A percentile compares a stretch with the other conserved stretches of the same genome.
phyloP scores from a whole-genome alignment of 2,888 invertebrate genomes.

The Leucophenga montana region DNA sequence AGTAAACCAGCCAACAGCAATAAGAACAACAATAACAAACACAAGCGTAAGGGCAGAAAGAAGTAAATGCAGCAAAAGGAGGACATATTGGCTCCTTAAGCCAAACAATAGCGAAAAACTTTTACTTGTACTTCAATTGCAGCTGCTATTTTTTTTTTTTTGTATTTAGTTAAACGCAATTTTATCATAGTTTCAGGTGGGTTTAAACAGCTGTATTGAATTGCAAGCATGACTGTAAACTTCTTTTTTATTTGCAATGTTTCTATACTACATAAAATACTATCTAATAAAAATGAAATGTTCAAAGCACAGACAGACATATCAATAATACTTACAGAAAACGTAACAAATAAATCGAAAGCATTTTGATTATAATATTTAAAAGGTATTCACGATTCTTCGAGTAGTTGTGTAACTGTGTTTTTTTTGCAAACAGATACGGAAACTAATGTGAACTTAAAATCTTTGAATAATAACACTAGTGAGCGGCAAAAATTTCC shows the following conservation, averaged over 20 bases:
- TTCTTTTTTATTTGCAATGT: background rate
- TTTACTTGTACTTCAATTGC: background rate
- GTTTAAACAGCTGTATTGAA: background rate
- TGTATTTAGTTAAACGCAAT: too few species aligned
- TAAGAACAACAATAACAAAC: slow-evolving; percentile 52
- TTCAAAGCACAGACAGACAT: background rate
- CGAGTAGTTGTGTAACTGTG: too few species aligned
- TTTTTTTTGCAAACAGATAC: too few species aligned
- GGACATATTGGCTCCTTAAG: background rate
- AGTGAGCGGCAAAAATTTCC: too few species aligned
- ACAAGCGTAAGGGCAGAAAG: slow-evolving; percentile 61
- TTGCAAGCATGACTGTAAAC: slow-evolving; percentile 13
- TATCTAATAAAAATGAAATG: background rate
- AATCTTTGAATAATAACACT: too few species aligned
- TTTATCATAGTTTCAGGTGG: background rate
- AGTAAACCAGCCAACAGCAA: slow-evolving; percentile 29
- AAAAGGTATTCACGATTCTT: too few species aligned
- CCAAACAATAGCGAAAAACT: slow-evolving; percentile 11
- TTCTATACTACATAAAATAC: background rate
- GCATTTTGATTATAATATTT: too few species aligned
- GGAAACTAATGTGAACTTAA: too few species aligned
- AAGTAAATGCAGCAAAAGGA: slow-evolving; percentile 23
- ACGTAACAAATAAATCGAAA: too few species aligned
- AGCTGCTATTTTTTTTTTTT: background rate
- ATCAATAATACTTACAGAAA: background rate